Evolutionary conservation across 2,797 vertebrate species (phyloP), one percentile per base, ranked within the genome.

Genomic region (Chaenodraco wilsoni): DNA sequence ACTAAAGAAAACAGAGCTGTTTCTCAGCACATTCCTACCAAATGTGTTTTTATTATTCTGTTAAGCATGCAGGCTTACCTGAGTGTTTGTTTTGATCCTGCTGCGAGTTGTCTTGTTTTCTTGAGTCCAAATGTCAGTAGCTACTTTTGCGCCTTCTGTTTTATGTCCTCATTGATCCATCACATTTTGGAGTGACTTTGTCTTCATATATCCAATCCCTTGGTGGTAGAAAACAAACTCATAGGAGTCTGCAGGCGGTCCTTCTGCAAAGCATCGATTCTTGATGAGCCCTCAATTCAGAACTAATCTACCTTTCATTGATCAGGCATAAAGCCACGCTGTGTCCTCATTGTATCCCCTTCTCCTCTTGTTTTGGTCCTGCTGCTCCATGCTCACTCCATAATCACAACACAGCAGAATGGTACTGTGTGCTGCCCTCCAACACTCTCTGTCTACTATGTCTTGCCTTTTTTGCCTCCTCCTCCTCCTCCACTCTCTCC

Each of bases 381-480:
- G 76, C 83, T 82, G 79, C 76, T 84, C 69, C 81, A 82, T 72
- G 68, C 79, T 86, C 86, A 84, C 89, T 87, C 78, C 89, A 82
- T 88, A 76, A 72, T 89, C 81, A 83, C 65, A 90, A 87, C 88
- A 87, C 79, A 90, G 87, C 91, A 90, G 75, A 82, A 76, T 78
- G 84, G 86, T 90, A 86, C 89, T 69, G 80, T 78, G 81, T 77
- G 78, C 88, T 91, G 87, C 75, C 84, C 87, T 88, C 84, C 74
- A 81, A 85, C 82, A 81, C 79, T 82, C 67, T 88, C 78, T 84
- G 80, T 76, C 84, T 81, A 81, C 87, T 85, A 81, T 88, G 66
- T 69, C 76, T 87, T 83, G 69, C 71, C 65, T 84, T 81, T 82
- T 73, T 73, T 23, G 3, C 80, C 23, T 3, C 23, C 64, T 44